Evolutionary conservation across 2,888 invertebrate genomes (phyloP), one percentile per base, ranked within the genome.

Genomic region (Nomada fucata): DNA sequence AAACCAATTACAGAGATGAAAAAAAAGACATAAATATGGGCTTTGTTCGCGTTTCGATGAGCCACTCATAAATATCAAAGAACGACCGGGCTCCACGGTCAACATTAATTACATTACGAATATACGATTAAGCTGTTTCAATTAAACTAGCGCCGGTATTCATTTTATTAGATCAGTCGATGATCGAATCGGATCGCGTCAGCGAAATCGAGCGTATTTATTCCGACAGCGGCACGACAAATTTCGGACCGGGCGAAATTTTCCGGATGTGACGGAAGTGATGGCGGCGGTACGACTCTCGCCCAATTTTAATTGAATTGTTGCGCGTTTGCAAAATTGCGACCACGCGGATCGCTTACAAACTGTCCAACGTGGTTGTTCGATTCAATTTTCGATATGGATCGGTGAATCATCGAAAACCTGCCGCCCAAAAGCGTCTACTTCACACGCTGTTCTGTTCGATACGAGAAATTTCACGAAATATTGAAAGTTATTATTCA

Each of bases 301-400:
- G 60, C 18, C 59, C 47, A 50, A 65, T 65, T 80, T 82, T 82
- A 82, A 82, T 82, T 82, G 82, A 80, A 82, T 81, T 79, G 80
- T 80, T 81, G 44, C 42, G 26, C 70, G 77, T 36, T 63, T 57
- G 79, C 36, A 20, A 79, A 79, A 79, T 79, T 76, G 76, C 64
- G 44, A 44, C 15, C 64, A 70, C 53, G 23, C 55, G 71, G 59
- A 67, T 80, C 82, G 76, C 60, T 82, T 81, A 82, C 82, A 76
- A 76, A 81, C 71, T 81, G 68, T 60, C 57, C 76, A 68, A 26
- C 50, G 36, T 57, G 60, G 23, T 36, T 53, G 44, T 65, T 64
- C 52, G 50, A 67, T 80, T 78, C 79, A 79, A 79, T 80, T 65
- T 59, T 61, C 79, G 79, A 79, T 71, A 71, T 70, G 65, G 65